Percentiles rank a stretch among this genome's conserved stretches.
Evolutionary conservation across 35 echinoderm and acorn worm species (phyloP).

Genomic region (Ophioderma brevispina): DNA sequence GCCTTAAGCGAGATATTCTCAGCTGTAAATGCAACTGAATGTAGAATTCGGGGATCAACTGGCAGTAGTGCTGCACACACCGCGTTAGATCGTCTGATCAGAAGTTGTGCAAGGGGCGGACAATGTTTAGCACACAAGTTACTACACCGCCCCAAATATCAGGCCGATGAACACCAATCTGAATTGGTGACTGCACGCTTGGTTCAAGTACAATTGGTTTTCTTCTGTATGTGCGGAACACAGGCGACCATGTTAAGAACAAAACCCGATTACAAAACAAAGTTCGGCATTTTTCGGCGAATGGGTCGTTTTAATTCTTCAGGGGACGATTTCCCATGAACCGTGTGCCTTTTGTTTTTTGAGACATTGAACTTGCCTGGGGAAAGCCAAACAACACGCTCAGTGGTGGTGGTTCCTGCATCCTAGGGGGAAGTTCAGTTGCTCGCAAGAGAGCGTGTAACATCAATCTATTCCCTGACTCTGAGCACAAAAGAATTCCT

Average conservation of each 20-base stretch:
- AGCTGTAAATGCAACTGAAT: too few species aligned
- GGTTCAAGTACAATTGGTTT: not conserved
- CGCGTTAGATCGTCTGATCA: too few species aligned
- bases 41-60: too few species aligned
- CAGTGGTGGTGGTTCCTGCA: not conserved
- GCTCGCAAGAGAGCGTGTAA: not conserved
- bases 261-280: not conserved
- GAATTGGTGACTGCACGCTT: not conserved
- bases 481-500: slow-evolving; percentile 14
- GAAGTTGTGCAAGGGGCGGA: too few species aligned
- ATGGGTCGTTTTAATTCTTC: not conserved
- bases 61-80: too few species aligned
- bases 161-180: not conserved
- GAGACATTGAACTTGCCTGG: not conserved
- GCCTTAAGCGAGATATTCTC: too few species aligned
- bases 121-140: too few species aligned
- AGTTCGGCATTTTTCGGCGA: not conserved
- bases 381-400: not conserved
- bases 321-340: not conserved
- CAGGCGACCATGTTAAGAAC: not conserved
- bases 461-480: not conserved
- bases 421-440: too few species aligned
- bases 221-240: not conserved
- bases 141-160: too few species aligned
- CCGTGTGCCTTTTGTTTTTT: not conserved